Conservation (phyloP, 2,797 vertebrate genomes). For the Danio choprae region DNA sequence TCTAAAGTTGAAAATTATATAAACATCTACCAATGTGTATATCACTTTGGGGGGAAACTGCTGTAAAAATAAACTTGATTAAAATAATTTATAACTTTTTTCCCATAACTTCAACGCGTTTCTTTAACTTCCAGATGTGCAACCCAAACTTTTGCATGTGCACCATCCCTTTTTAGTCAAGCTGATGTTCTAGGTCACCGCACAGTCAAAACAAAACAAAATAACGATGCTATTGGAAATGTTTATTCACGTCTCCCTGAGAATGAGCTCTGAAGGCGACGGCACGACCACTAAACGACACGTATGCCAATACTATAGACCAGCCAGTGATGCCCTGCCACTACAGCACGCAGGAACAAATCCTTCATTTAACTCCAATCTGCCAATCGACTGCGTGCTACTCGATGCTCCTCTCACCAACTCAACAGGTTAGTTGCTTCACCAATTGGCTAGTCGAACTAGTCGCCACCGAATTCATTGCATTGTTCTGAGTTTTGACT, state of each 20-base stretch:
- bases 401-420: conserved; percentile 42
- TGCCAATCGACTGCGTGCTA: conserved; percentile 50
- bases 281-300: conserved; percentile 69
- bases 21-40: too few relatives aligned
- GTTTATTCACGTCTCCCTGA: conserved; percentile 60
- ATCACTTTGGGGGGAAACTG: too few relatives aligned
- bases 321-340: conserved; percentile 68
- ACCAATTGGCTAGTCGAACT: background rate
- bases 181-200: conserved; percentile 56
- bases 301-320: conserved; percentile 68
- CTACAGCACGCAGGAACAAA: conserved; percentile 49
- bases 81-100: too few relatives aligned
- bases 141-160: conserved; percentile 1
- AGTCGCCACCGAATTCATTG: background rate
- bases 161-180: conserved; percentile 46
- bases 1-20: too few relatives aligned
- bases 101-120: background rate
- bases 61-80: too few relatives aligned
- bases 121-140: conserved; percentile 7
- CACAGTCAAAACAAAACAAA: conserved; percentile 51
- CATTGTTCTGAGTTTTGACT: conserved; percentile 18
- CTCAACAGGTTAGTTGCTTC: conserved; percentile 43
- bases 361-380: conserved; percentile 41
- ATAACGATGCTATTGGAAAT: conserved; percentile 52
- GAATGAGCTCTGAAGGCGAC: conserved; percentile 70